These are phyloP conservation scores for Sus cebifrons DNA, from an alignment of 2,797 vertebrate genomes.

Conservation along the genomic window DNA sequence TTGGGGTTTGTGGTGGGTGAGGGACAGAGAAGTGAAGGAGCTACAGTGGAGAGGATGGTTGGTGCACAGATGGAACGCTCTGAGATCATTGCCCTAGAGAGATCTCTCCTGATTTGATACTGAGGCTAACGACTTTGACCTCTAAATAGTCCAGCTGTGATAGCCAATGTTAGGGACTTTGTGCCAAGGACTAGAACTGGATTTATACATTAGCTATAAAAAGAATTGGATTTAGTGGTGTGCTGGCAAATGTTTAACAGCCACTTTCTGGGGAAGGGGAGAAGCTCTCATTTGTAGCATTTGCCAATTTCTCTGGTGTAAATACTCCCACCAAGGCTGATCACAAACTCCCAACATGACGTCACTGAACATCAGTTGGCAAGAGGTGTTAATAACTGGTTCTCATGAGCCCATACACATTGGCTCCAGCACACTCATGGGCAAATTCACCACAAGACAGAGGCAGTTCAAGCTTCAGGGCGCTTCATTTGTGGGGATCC, in stretches of 20 bases:
- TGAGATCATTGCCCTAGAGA: not conserved
- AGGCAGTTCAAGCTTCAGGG: not conserved
- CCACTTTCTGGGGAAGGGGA: not conserved
- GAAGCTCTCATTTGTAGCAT: not conserved
- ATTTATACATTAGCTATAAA: not conserved
- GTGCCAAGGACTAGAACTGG: not conserved
- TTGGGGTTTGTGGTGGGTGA: not conserved
- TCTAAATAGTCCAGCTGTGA: not conserved
- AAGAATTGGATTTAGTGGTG: not conserved
- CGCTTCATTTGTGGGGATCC: not conserved
- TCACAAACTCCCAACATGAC: not conserved
- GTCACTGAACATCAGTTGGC: not conserved
- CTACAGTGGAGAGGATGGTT: not conserved
- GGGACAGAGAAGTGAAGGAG: not conserved
- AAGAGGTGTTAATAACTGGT: not conserved
- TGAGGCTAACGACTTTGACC: conserved; percentile 3
- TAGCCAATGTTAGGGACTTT: not conserved
- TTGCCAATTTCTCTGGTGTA: not conserved
- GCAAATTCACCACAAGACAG: not conserved
- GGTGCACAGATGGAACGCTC: not conserved
- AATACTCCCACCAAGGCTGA: not conserved
- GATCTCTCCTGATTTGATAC: not conserved
- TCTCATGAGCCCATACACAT: not conserved
- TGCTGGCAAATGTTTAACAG: conserved; percentile 25
- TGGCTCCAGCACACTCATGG: not conserved